Evolutionary conservation across 2,113 vertebrate genomes (phyloP).

Genomic region (Acanthisitta chloris): DNA sequence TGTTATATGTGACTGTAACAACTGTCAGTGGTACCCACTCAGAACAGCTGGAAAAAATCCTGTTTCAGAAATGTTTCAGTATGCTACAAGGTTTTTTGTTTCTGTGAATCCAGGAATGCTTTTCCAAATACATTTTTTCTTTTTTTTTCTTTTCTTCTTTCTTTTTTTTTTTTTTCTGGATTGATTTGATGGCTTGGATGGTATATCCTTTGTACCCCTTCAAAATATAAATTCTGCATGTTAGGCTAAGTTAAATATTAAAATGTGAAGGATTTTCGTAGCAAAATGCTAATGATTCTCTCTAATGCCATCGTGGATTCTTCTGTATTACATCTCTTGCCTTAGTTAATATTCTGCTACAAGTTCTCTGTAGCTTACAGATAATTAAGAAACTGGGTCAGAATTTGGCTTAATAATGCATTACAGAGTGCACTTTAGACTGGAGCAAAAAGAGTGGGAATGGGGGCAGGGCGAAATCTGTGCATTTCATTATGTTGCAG

Average conservation of each 20-base stretch:
- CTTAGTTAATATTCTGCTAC: slow-evolving; percentile 58
- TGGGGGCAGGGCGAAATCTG: slow-evolving; percentile 29
- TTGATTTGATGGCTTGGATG: not conserved
- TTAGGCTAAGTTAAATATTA: not conserved
- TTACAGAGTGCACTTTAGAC: slow-evolving; percentile 27
- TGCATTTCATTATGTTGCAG: slow-evolving; percentile 19
- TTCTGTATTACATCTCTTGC: not conserved
- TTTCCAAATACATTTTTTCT: not conserved
- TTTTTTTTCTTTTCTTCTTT: not conserved
- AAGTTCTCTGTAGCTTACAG: slow-evolving; percentile 37
- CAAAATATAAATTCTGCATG: not conserved
- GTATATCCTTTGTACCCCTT: not conserved
- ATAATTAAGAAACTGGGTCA: slow-evolving; percentile 68
- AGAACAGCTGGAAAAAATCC: not conserved
- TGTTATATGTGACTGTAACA: not conserved
- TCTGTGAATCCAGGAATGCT: not conserved
- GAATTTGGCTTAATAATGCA: slow-evolving; percentile 63
- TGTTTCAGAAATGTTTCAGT: not conserved
- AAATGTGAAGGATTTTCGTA: not conserved
- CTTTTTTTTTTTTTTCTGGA: not conserved
- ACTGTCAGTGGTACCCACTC: not conserved
- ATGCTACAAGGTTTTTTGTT: not conserved
- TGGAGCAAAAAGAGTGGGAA: not conserved
- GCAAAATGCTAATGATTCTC: slow-evolving; percentile 2
- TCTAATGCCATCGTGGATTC: not conserved